phyloP scores from a whole-genome alignment of 2,888 invertebrate genomes.

The Poecilus cupreus region DNA sequence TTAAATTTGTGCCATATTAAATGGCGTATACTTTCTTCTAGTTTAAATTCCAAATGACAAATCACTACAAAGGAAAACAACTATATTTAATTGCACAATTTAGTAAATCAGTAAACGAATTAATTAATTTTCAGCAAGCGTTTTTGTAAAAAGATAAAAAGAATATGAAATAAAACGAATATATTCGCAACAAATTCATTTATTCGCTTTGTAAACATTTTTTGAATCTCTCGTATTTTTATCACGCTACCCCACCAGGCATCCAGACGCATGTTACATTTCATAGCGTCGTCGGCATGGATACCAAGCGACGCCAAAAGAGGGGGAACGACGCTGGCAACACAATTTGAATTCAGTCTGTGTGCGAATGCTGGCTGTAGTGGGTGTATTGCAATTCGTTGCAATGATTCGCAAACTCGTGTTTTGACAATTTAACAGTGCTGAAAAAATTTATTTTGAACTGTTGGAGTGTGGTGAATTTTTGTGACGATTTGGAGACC shows the following conservation, averaged over 20 bases:
- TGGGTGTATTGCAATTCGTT: not conserved
- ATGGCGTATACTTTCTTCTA: too few species aligned
- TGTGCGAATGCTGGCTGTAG: not conserved
- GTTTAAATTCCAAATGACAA: too few species aligned
- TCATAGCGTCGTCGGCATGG: slow-evolving; percentile 52
- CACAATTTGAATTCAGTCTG: slow-evolving; percentile 52
- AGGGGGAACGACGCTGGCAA: slow-evolving; percentile 34
- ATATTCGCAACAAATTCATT: not conserved
- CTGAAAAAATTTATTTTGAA: not conserved
- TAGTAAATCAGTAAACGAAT: not conserved
- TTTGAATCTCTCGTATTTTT: slow-evolving; percentile 31
- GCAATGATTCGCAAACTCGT: not conserved
- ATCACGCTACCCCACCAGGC: slow-evolving; percentile 16
- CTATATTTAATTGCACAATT: too few species aligned
- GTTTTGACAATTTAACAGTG: slow-evolving; percentile 1
- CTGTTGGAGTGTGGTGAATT: not conserved
- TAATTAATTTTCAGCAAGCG: not conserved
- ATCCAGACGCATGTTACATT: slow-evolving; percentile 51
- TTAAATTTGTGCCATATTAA: too few species aligned
- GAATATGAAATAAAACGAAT: not conserved
- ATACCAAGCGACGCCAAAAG: slow-evolving; percentile 36
- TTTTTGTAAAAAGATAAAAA: not conserved
- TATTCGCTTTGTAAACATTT: slow-evolving; percentile 15
- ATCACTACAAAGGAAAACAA: too few species aligned
- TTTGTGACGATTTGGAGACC: not conserved